phyloP scores from a whole-genome alignment of 2,797 vertebrate genomes.

The Allobates femoralis region DNA sequence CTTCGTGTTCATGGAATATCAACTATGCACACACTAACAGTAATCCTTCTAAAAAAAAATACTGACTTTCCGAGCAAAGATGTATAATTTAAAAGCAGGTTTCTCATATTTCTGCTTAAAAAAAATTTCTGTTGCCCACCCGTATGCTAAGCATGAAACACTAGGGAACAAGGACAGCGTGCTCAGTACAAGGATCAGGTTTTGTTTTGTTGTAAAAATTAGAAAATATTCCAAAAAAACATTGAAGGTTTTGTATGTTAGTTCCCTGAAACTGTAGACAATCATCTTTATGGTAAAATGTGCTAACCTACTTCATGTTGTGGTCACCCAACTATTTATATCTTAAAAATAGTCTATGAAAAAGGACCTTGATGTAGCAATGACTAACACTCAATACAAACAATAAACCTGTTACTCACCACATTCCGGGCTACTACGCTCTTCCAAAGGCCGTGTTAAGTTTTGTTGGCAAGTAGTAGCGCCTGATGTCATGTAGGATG shows the following conservation, averaged over 20 bases:
- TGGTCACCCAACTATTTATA: conserved; percentile 5
- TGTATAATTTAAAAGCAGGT: conserved; percentile 2
- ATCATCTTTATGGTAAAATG: conserved; percentile 19
- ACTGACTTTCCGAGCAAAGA: background rate
- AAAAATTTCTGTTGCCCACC: conserved; percentile 71
- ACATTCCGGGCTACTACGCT: background rate
- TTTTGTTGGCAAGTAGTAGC: background rate
- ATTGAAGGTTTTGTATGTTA: conserved; percentile 11
- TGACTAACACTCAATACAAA: background rate
- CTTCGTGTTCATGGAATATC: background rate
- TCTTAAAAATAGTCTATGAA: background rate
- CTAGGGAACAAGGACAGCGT: conserved; percentile 71
- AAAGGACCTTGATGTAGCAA: background rate
- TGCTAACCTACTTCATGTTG: background rate
- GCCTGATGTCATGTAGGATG: background rate
- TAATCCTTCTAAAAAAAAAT: background rate
- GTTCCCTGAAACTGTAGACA: background rate
- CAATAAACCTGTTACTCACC: background rate
- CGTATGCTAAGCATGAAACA: conserved; percentile 65
- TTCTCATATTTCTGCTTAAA: conserved; percentile 74
- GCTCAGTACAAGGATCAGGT: conserved; percentile 68
- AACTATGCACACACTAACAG: background rate
- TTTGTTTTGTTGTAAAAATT: conserved; percentile 73
- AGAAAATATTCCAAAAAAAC: conserved; percentile 30
- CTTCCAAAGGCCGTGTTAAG: background rate